Conservation (phyloP, 2,888 invertebrate genomes). For the Mesoligia furuncula region DNA sequence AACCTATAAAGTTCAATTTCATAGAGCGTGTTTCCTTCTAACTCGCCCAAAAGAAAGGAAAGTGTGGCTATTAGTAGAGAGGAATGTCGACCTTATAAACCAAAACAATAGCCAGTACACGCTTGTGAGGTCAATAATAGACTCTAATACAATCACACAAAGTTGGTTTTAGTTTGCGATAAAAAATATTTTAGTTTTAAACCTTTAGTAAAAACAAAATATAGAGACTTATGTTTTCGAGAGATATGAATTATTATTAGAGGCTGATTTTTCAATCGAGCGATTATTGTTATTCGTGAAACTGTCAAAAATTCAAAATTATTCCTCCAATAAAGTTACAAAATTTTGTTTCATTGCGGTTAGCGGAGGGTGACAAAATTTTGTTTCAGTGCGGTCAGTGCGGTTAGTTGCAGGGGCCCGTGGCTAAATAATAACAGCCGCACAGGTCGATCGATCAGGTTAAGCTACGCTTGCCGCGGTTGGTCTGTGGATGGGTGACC, state of each 20-base stretch:
- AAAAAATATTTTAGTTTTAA: slow-evolving; percentile 1
- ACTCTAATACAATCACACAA: slow-evolving; percentile 22
- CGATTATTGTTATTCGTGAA: too few species aligned
- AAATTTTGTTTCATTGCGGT: too few species aligned
- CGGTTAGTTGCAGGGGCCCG: too few species aligned
- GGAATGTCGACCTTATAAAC: slow-evolving; percentile 71
- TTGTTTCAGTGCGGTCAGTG: too few species aligned
- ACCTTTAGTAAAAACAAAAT: not conserved
- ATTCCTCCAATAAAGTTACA: too few species aligned
- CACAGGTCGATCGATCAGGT: too few species aligned
- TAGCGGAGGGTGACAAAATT: too few species aligned
- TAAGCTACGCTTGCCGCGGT: too few species aligned
- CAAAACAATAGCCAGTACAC: slow-evolving; percentile 70
- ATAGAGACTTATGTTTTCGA: not conserved
- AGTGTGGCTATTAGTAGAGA: slow-evolving; percentile 59
- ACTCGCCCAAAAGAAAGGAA: slow-evolving; percentile 56
- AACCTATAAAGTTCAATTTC: slow-evolving; percentile 69
- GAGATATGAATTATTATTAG: not conserved
- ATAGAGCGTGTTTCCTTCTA: slow-evolving; percentile 60
- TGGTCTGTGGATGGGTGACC: too few species aligned
- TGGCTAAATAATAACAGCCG: too few species aligned
- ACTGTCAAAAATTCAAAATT: too few species aligned
- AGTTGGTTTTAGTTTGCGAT: slow-evolving; percentile 34
- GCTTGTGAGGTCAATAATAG: slow-evolving; percentile 26
- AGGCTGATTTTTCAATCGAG: too few species aligned